Conservation (phyloP, 2,113 vertebrate species). For the Leucopternis melanops region DNA sequence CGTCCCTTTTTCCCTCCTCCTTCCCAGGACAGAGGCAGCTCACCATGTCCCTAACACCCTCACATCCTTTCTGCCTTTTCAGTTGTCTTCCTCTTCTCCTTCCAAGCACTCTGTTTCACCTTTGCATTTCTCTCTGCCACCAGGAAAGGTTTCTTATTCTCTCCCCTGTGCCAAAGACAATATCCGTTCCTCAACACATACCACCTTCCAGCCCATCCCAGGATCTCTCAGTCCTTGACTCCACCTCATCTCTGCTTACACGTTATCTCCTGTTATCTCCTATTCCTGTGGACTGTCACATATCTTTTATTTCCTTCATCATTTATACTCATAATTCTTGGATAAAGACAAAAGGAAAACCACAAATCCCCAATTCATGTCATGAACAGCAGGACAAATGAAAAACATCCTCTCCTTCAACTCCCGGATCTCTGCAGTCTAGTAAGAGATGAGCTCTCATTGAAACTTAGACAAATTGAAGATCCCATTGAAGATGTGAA, state of each 20-base stretch:
- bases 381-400: background rate
- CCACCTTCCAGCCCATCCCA: background rate
- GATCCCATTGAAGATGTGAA: background rate
- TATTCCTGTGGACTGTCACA: background rate
- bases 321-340: background rate
- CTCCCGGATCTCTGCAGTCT: background rate
- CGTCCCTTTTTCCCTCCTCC: background rate
- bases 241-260: background rate
- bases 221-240: background rate
- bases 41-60: background rate
- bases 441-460: background rate
- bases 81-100: background rate
- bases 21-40: background rate
- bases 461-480: conserved; percentile 22
- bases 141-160: background rate
- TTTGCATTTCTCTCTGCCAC: background rate
- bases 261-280: background rate
- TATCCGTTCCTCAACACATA: background rate
- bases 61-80: background rate
- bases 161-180: background rate
- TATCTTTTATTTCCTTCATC: background rate
- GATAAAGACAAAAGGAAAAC: background rate
- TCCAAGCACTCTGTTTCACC: background rate
- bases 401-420: background rate
- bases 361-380: background rate